Conservation (phyloP, 2,888 invertebrate species). For the Incurvaria masculella region DNA sequence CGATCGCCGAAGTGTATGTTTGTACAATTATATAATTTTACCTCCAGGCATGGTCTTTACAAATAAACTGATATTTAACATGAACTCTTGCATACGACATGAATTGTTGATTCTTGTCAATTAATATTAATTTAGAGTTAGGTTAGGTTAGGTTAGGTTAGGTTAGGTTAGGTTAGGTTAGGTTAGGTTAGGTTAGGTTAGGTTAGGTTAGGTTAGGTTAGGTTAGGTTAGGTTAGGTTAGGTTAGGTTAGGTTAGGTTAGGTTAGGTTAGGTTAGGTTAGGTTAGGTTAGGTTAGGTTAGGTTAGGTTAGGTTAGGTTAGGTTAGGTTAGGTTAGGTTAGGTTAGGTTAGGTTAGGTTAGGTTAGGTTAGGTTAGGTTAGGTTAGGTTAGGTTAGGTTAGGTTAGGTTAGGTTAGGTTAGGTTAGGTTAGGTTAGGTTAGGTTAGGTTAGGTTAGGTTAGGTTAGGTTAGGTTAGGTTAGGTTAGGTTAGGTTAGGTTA, state of each 20-base stretch:
- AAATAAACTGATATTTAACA: no score
- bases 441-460: slow-evolving; percentile 8
- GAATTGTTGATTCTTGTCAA: no score
- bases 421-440: slow-evolving; percentile 8
- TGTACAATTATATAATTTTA: no score
- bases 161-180: slow-evolving; percentile 6
- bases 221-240: slow-evolving; percentile 6
- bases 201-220: slow-evolving; percentile 6
- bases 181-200: slow-evolving; percentile 6
- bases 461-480: slow-evolving; percentile 11
- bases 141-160: slow-evolving; percentile 6
- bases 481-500: slow-evolving; percentile 12
- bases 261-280: slow-evolving; percentile 6
- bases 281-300: slow-evolving; percentile 6
- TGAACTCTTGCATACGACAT: no score
- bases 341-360: slow-evolving; percentile 6
- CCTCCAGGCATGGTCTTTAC: no score
- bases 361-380: slow-evolving; percentile 7
- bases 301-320: slow-evolving; percentile 6
- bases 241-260: slow-evolving; percentile 6
- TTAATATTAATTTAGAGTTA: no score
- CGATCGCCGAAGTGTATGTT: no score
- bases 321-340: slow-evolving; percentile 6
- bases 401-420: slow-evolving; percentile 10
- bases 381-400: slow-evolving; percentile 10